These are phyloP conservation scores for Epinephelus moara DNA, from an alignment of 2,113 vertebrate species.

Conservation along the genomic window DNA sequence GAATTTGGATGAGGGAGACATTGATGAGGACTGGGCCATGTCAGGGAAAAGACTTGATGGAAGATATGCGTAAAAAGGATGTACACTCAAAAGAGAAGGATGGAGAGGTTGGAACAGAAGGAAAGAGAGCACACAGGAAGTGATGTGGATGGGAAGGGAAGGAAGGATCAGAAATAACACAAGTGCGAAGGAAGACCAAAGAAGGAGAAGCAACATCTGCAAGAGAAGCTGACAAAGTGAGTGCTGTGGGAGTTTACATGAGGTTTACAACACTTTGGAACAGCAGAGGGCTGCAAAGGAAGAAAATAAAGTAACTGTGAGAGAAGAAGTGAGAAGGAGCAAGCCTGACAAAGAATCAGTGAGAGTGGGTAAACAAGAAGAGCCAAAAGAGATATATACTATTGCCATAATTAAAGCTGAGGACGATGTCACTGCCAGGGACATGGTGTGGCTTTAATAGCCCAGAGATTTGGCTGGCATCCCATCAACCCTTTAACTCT, in stretches of 20 bases:
- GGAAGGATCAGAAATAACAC: constrained; percentile 33
- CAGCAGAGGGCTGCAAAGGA: constrained; percentile 30
- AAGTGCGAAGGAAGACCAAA: background rate
- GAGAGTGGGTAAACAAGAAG: constrained; percentile 24
- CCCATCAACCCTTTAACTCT: constrained; percentile 84
- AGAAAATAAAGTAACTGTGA: background rate
- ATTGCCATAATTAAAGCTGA: constrained; percentile 82
- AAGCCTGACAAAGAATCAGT: constrained; percentile 28
- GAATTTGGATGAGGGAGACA: constrained; percentile 30
- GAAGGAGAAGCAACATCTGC: constrained; percentile 31
- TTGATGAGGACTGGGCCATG: constrained; percentile 39
- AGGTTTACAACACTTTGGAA: constrained; percentile 15
- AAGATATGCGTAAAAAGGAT: background rate
- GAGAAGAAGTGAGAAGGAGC: constrained; percentile 35
- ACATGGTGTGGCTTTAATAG: constrained; percentile 79
- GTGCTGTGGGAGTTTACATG: constrained; percentile 24
- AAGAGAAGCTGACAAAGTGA: background rate
- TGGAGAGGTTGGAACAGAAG: constrained; percentile 29
- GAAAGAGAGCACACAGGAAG: background rate
- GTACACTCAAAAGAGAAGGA: constrained; percentile 10
- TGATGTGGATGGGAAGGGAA: background rate
- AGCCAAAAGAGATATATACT: constrained; percentile 68
- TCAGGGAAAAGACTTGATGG: constrained; percentile 23
- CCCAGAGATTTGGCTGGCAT: constrained; percentile 81
- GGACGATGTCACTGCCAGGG: constrained; percentile 78